Base-by-base conservation (phyloP, 2,888 invertebrate species). In the Drosophila glabriapex region DNA sequence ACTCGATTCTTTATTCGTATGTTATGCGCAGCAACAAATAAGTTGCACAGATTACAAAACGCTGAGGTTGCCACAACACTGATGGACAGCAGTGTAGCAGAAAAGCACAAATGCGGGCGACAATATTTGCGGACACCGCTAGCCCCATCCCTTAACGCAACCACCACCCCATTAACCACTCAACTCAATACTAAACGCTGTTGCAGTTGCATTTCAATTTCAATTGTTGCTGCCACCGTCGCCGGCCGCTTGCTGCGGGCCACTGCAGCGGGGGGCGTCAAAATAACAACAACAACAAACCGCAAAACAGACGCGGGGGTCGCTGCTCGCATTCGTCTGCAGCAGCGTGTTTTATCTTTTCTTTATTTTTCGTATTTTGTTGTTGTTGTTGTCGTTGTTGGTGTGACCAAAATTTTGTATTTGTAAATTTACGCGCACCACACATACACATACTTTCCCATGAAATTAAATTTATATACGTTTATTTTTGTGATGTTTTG, bases 231-330 rank as follows among this genome's bases (percentile, higher is more conserved):
- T 78, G 43, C 62, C 52, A 64, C 12, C 22, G 60, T 41, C 54
- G 58, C 72, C 77, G 61, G 67, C 65, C 68, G 59, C 60, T 52
- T 62, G 46, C 67, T 82, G 78, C 82, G 79, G 82, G 82, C 59
- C 28, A 78, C 73, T 78, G 70, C 82, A 64, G 80, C 83, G 55
- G 79, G 83, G 79, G 80, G 80, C 80, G 76, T 79, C 70, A 60
- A 37, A 68, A 41, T 25, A 39, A 41, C 29, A 41, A 35, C 69
- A 63, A 46, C 63, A 55, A 52, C 53, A 65, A 67, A 39, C 59
- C 59, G 22, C 68, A 63, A 72, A 77, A 25, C 50, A 73, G 61
- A 70, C 80, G 76, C 83, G 83, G 80, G 83, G 64, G 83, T 83
- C 82, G 68, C 59, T 64, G 73, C 37, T 52, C 58, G 75, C 62